Base-by-base conservation (phyloP, 2,888 invertebrate genomes). In the Spatulosminthurus flaviceps region DNA sequence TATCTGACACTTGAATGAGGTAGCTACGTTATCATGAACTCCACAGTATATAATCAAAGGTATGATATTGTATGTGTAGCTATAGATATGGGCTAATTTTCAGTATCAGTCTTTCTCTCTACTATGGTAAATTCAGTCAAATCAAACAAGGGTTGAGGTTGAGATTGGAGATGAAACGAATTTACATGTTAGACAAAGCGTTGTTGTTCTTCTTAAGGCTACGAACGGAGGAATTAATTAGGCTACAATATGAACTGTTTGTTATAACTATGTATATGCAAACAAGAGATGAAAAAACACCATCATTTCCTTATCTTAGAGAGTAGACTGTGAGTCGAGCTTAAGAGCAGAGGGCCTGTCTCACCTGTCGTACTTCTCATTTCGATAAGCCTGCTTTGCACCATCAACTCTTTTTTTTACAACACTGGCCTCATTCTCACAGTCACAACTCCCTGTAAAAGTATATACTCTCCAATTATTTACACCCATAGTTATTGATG, bases 351-450 rank as follows among this genome's bases (percentile, higher is more conserved):
- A 13, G n/a, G 64, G n/a, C 64, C 64, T 24, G 34, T 34, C 75
- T 76, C 75, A 76, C 75, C 75, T 76, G 75, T 76, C 75, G 66
- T 64, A 66, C 66, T 66, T 76, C 42, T 76, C 71, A 42, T 29
- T 70, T 34, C 22, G 74, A 74, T 74, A 74, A 74, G 74, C 61
- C 74, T 21, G 51, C 21, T 26, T 16, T 21, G 16, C 34, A 4
- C 19, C 5, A 2, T 16, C 51, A n/a, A 41, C 34, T 0, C 4
- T 29, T 11, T 9, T 69, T n/a, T 64, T 69, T 34, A 43, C 22
- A 43, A 5, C 1, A n/a, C 16, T 76, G 75, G 66, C 75, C 75
- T 76, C 66, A 76, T 76, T 76, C 75, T 41, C 75, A 76, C 75
- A 66, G 29, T 64, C 75, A 51, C 51, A 51, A 19, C 16, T 51